Percentiles rank a stretch among this genome's conserved stretches.
These are phyloP conservation scores for Climacteris rufus DNA, from an alignment of 2,113 vertebrate species.

Conservation along the genomic window DNA sequence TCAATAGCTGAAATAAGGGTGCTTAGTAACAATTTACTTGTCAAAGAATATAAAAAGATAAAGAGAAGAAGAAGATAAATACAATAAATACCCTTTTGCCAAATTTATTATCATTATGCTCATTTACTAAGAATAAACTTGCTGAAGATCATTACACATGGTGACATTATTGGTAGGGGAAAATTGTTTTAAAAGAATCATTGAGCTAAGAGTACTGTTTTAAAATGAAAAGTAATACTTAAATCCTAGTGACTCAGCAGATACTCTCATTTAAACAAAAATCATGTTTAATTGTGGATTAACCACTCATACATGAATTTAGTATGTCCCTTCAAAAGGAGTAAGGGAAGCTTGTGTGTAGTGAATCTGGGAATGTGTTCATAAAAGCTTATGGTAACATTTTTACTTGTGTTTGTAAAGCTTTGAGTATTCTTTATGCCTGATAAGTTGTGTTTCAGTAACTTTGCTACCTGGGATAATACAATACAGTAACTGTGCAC, in stretches of 20 bases:
- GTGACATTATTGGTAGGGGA: not conserved
- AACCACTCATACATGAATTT: not conserved
- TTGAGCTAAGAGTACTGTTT: not conserved
- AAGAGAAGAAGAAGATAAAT: not conserved
- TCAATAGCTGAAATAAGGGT: not conserved
- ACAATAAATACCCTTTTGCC: not conserved
- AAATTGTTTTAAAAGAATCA: not conserved
- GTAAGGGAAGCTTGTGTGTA: not conserved
- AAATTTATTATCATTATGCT: conserved; percentile 4
- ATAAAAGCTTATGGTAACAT: not conserved
- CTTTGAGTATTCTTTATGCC: not conserved
- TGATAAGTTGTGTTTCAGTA: conserved; percentile 18
- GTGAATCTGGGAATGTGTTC: conserved; percentile 16
- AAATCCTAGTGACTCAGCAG: conserved; percentile 23
- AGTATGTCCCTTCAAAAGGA: not conserved
- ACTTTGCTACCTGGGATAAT: not conserved
- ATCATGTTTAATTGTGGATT: not conserved
- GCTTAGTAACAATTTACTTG: conserved; percentile 5
- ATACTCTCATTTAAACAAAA: conserved; percentile 39
- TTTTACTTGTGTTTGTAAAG: conserved; percentile 37
- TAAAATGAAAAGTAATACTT: not conserved
- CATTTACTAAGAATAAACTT: conserved; percentile 6
- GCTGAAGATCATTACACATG: not conserved
- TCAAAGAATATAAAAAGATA: conserved; percentile 11
- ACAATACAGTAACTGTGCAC: not conserved